Percentiles rank a stretch among this genome's conserved stretches.
phyloP scores from a whole-genome alignment of 2,888 invertebrate species.

The Scaptomyza reducta region DNA sequence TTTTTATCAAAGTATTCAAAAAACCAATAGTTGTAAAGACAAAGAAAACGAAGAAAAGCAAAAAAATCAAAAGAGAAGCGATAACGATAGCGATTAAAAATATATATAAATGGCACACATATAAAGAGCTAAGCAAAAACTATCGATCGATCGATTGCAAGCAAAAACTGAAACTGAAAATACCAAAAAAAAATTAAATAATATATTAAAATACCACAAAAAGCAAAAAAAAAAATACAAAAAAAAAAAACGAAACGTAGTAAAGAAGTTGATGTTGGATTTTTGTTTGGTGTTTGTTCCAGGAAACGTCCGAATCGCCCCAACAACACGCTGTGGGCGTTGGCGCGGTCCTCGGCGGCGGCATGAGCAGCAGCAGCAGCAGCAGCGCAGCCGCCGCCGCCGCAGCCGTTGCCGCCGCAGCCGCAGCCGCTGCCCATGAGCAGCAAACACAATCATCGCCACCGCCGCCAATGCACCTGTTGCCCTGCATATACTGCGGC shows the following conservation, averaged over 20 bases:
- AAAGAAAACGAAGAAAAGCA: constrained; percentile 76
- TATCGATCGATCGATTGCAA: constrained; percentile 67
- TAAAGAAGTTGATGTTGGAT: constrained; percentile 94
- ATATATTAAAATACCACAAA: constrained; percentile 82
- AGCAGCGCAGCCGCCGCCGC: constrained; percentile 65
- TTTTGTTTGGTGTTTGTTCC: constrained; percentile 92
- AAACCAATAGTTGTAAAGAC: constrained; percentile 59
- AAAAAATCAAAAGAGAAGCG: constrained; percentile 60
- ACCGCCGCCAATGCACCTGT: constrained; percentile 85
- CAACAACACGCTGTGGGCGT: constrained; percentile 87
- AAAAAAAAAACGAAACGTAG: constrained; percentile 73
- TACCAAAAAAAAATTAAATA: constrained; percentile 52
- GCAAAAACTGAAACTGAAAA: constrained; percentile 75
- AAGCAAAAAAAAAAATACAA: constrained; percentile 85
- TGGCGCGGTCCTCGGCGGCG: constrained; percentile 75
- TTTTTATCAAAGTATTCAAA: constrained; percentile 26
- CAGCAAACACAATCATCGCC: constrained; percentile 73
- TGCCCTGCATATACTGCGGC: constrained; percentile 95
- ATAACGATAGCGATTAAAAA: constrained; percentile 39
- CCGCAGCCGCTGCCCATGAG: constrained; percentile 69
- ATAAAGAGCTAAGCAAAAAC: constrained; percentile 53
- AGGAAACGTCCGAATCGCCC: constrained; percentile 90
- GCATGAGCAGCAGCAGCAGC: constrained; percentile 69
- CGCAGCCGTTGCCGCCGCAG: constrained; percentile 53
- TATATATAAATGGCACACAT: constrained; percentile 49